Base-by-base conservation (phyloP, 1,140 invertebrate species). In the Leptinotarsa texana region DNA sequence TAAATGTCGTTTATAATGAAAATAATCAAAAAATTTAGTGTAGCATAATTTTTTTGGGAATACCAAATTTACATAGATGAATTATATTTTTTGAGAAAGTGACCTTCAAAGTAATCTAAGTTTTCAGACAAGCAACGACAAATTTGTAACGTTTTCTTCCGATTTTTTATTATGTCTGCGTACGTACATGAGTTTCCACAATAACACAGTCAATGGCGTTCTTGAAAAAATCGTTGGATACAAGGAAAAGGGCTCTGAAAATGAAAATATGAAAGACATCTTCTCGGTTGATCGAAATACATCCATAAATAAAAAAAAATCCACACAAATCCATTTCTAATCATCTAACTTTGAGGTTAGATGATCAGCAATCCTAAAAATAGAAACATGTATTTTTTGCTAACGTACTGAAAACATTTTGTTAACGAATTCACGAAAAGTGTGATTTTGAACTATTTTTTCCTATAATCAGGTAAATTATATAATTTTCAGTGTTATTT, bases 1-100 rank as follows among this genome's bases (percentile, higher is more conserved):
- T 57, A 17, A 57, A 57, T 57, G 51, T 57, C 51, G 51, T 57
- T 57, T 57, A 18, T 57, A 57, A 57, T 57, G 51, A 57, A 57
- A 57, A 57, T 17, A 17, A 57, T 17, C n/a, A 15, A 57, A 57
- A 57, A 57, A 15, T 17, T 57, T 57, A 57, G 51, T 0, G 51
- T 57, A 57, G 51, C 33, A 2, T 11, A 42, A n/a, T 57, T 57
- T 57, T 57, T 57, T 57, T 57, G 51, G 51, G 51, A 57, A 15
- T n/a, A 57, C 51, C n/a, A 57, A 57, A 57, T 57, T 57, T 57
- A 57, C 51, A 57, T 57, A 57, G 51, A 57, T 57, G 13, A 57
- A 57, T 57, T 57, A 57, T 57, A 57, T 57, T 57, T 57, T 57
- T 57, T 57, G 51, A 57, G 51, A 57, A 57, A 57, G 51, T 57